phyloP scores from a whole-genome alignment of 2,797 vertebrate species.

The Echeneis naucrates region DNA sequence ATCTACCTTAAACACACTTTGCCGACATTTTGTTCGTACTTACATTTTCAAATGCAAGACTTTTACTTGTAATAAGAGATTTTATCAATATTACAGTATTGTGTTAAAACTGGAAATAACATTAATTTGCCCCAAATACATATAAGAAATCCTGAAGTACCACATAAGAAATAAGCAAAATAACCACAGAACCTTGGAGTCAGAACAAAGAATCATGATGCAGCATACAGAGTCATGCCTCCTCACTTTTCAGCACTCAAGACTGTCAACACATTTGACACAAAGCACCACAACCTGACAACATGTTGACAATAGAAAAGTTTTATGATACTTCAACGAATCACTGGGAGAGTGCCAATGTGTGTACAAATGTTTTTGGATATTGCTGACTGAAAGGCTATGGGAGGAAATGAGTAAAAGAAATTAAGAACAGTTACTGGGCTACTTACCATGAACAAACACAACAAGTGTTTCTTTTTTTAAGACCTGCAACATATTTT shows the following conservation, averaged over 20 bases:
- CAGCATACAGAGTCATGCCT: background rate
- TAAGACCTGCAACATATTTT: slow-evolving; percentile 49
- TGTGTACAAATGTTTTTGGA: background rate
- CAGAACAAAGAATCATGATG: background rate
- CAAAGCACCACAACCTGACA: slow-evolving; percentile 1
- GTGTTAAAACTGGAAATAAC: background rate
- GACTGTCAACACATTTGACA: slow-evolving; percentile 10
- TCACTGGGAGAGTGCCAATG: background rate
- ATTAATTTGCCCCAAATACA: background rate
- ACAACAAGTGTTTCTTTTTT: slow-evolving; percentile 35
- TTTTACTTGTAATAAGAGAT: background rate
- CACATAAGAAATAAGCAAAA: slow-evolving; percentile 5
- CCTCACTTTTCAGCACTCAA: slow-evolving; percentile 6
- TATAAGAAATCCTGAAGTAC: background rate
- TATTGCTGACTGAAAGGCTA: background rate
- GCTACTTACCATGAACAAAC: slow-evolving; percentile 56
- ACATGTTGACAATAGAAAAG: slow-evolving; percentile 43
- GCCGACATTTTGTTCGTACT: no score
- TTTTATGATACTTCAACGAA: slow-evolving; percentile 8
- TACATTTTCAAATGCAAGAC: background rate
- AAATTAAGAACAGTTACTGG: slow-evolving; percentile 39
- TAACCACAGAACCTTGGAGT: slow-evolving; percentile 1
- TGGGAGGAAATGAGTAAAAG: slow-evolving; percentile 12
- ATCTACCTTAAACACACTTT: no score
- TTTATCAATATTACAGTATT: background rate